Conservation (phyloP, 2,888 invertebrate genomes). For the Phasia obesa region DNA sequence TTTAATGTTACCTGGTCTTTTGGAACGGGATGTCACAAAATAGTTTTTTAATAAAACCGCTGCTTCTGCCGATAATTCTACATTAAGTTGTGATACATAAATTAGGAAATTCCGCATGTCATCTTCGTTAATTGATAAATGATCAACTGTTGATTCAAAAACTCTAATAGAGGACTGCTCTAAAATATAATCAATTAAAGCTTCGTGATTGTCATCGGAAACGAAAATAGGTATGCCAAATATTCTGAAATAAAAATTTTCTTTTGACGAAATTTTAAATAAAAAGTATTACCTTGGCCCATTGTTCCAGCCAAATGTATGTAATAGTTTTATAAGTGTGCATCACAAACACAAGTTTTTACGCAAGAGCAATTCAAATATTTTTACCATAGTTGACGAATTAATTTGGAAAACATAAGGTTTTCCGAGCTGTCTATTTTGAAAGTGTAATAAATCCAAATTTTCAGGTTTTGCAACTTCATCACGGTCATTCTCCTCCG, state of each 20-base stretch:
- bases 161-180: conserved; percentile 72
- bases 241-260: conserved; percentile 74
- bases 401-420: too few relatives aligned
- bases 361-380: too few relatives aligned
- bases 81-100: conserved; percentile 75
- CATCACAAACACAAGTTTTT: too few relatives aligned
- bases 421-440: too few relatives aligned
- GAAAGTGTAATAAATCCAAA: too few relatives aligned
- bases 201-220: conserved; percentile 75
- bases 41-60: conserved; percentile 82
- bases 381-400: too few relatives aligned
- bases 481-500: too few relatives aligned
- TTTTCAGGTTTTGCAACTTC: too few relatives aligned
- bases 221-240: conserved; percentile 81
- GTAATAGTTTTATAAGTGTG: too few relatives aligned
- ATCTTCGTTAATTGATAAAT: conserved; percentile 76
- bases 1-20: conserved; percentile 78
- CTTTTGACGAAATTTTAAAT: neutral
- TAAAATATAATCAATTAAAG: conserved; percentile 77
- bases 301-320: too few relatives aligned
- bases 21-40: conserved; percentile 82
- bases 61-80: conserved; percentile 77
- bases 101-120: conserved; percentile 77
- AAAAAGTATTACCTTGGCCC: too few relatives aligned
- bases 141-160: conserved; percentile 73